Base-by-base conservation (phyloP, 2,113 vertebrate species). In the Cephalophus harveyi region DNA sequence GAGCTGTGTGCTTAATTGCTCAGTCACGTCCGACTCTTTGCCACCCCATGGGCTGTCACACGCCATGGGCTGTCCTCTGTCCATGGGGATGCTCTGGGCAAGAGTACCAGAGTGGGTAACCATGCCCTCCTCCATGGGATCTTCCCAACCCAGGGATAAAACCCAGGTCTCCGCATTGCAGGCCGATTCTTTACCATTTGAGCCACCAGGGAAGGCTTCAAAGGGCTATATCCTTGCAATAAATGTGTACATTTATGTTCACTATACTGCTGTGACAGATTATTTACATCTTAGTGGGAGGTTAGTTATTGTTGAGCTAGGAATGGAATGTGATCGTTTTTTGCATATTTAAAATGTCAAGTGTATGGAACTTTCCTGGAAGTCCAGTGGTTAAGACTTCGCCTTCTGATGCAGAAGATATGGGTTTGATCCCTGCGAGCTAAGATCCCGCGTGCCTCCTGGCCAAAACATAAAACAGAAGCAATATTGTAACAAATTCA, bases 391-490 rank as follows among this genome's bases (percentile, higher is more conserved):
- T 76, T 76, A 43, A 76, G 71, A 76, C 71, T 76, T 74, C 5
- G 0, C 71, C 3, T 76, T 43, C 40, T 27, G 40, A 76, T 43
- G 21, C 12, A 76, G 21, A 43, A 76, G 40, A 15, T 76, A 43
- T 0, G 6, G 23, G 71, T 76, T 43, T 76, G 11, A 76, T 43
- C 40, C 40, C 71, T 43, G 12, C 0, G 0, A 43, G 71, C 23
- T 76, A 43, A 76, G 12, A 76, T 43, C 23, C 23, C 6, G 0
- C 1, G 0, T 76, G 71, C 5, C 13, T 76, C 23, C 21, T 76
- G 71, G 71, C 71, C 71, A 43, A 43, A 76, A 27, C 71, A 76
- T 27, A 14, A 76, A 76, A 43, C 23, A 76, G 40, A 27, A 43
- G 71, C 71, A 76, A 4, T 43, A 43, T 76, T 43, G 40, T 43